Percentiles rank a stretch among this genome's conserved stretches.
phyloP scores from a whole-genome alignment of 1,140 invertebrate genomes.

The Chrysopa pallens region DNA sequence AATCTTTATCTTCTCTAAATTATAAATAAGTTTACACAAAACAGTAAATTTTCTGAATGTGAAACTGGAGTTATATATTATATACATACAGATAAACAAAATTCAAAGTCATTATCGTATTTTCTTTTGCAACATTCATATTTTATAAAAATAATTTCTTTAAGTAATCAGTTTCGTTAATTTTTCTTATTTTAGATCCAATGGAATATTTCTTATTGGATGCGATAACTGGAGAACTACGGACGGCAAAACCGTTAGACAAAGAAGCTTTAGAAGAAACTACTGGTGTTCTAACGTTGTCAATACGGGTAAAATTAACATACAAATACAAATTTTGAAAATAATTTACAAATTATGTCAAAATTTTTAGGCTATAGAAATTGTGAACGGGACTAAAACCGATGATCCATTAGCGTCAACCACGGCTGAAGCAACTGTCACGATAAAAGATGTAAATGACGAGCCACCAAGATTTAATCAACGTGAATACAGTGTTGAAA shows the following conservation, averaged over 20 bases:
- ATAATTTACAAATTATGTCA: background rate
- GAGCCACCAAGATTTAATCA: constrained; percentile 70
- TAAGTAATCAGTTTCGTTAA: too few species aligned
- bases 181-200: constrained; percentile 42
- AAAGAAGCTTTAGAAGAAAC: constrained; percentile 61
- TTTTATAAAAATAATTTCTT: too few species aligned
- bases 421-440: constrained; percentile 55
- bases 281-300: constrained; percentile 56
- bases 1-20: too few species aligned
- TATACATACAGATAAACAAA: too few species aligned
- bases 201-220: constrained; percentile 73
- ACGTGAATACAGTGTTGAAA: constrained; percentile 59
- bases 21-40: too few species aligned
- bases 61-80: constrained; percentile 3
- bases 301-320: constrained; percentile 33
- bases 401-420: constrained; percentile 46
- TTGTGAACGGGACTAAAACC: constrained; percentile 48
- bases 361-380: constrained; percentile 44
- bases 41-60: too few species aligned
- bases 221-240: constrained; percentile 54
- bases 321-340: background rate
- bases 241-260: constrained; percentile 67
- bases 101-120: too few species aligned
- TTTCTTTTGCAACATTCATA: too few species aligned
- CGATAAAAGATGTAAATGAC: constrained; percentile 86